phyloP scores from a whole-genome alignment of 2,797 vertebrate species.

The Sebastolobus altivelis region DNA sequence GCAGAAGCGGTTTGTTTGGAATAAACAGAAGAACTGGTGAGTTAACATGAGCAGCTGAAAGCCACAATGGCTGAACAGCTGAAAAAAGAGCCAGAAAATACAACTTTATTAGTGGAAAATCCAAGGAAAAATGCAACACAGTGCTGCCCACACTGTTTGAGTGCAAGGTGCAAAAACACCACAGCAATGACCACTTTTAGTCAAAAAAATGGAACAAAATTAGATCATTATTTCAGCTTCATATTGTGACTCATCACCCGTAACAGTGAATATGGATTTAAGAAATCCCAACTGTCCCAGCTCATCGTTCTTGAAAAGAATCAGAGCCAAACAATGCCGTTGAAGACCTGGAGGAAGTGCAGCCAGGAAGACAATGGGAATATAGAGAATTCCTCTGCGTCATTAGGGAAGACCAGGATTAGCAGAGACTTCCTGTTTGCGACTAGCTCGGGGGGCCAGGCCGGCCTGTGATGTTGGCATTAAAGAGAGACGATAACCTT shows the following conservation, averaged over 20 bases:
- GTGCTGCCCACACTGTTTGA: background rate
- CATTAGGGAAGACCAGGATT: slow-evolving; percentile 76
- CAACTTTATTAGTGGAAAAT: background rate
- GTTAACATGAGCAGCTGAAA: slow-evolving; percentile 14
- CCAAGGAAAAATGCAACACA: background rate
- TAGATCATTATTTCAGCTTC: background rate
- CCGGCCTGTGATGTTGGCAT: slow-evolving; percentile 74
- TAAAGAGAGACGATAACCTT: slow-evolving; percentile 69
- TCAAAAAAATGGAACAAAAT: background rate
- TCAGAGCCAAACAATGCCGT: slow-evolving; percentile 19
- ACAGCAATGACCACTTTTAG: background rate
- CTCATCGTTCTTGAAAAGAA: slow-evolving; percentile 33
- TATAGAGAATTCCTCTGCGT: slow-evolving; percentile 70
- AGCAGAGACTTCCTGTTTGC: slow-evolving; percentile 81
- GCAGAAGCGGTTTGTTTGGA: slow-evolving; percentile 33
- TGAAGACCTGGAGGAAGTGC: slow-evolving; percentile 52
- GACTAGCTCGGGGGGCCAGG: slow-evolving; percentile 60
- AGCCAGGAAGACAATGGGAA: slow-evolving; percentile 71
- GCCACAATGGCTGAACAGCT: slow-evolving; percentile 24
- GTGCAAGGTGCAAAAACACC: background rate
- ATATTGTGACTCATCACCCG: background rate
- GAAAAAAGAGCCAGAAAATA: slow-evolving; percentile 8
- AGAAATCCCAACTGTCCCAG: background rate
- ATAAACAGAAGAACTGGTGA: slow-evolving; percentile 23
- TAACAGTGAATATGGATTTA: background rate